phyloP scores from a whole-genome alignment of 2,797 vertebrate species.

The Chromobotia macracanthus region DNA sequence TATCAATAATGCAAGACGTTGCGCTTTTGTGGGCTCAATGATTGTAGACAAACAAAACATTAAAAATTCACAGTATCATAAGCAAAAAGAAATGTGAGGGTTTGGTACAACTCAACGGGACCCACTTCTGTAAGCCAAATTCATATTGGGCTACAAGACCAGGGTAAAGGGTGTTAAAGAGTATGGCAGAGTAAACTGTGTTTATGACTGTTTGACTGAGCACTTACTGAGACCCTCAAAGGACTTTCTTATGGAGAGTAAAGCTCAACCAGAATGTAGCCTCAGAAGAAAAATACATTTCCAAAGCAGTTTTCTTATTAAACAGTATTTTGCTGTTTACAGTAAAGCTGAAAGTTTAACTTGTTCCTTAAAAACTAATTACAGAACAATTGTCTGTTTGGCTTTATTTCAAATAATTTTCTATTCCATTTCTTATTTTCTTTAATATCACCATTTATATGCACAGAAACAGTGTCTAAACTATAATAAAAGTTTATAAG shows the following conservation, averaged over 20 bases:
- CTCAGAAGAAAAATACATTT: neutral
- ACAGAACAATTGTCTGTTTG: neutral
- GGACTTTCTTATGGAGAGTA: neutral
- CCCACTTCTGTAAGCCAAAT: neutral
- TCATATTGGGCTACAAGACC: neutral
- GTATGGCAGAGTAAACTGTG: neutral
- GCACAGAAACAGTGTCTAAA: neutral
- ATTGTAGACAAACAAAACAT: conserved; percentile 47
- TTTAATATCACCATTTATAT: neutral
- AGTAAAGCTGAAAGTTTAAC: neutral
- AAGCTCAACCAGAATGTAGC: neutral
- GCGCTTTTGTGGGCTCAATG: neutral
- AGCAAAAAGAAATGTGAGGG: conserved; percentile 10
- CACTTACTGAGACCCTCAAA: neutral
- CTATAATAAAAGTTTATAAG: neutral
- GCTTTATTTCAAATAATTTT: neutral
- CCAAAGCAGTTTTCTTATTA: too few relatives aligned
- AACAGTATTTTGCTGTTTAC: neutral
- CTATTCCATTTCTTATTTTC: neutral
- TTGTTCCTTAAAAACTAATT: neutral
- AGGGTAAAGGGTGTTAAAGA: neutral
- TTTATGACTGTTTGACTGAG: neutral
- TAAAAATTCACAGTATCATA: conserved; percentile 45
- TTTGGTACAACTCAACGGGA: neutral
- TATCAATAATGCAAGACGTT: conserved; percentile 44